A percentile compares a stretch with the other conserved stretches of the same genome.
These are phyloP conservation scores for Lepidurus couesii DNA, from an alignment of 1,140 invertebrate species.

Conservation along the genomic window DNA sequence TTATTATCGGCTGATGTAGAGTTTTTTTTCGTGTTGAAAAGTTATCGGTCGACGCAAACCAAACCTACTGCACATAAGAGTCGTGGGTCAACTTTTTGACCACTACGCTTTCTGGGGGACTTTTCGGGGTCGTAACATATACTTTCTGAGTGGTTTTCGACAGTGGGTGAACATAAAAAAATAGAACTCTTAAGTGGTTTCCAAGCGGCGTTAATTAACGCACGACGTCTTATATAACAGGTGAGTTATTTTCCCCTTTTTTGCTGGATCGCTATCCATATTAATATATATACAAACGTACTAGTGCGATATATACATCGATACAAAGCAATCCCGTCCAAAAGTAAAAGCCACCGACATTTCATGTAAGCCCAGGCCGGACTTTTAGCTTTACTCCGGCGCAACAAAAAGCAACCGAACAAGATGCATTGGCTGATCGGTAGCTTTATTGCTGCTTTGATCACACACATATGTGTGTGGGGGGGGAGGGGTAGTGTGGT, in stretches of 20 bases:
- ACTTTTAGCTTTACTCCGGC: too few species aligned
- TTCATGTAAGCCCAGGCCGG: too few species aligned
- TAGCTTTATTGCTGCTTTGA: too few species aligned
- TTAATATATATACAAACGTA: too few species aligned
- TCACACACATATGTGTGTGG: too few species aligned
- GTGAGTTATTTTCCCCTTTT: neutral
- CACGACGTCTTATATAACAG: neutral
- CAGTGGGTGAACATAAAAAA: neutral
- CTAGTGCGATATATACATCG: too few species aligned
- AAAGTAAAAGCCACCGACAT: too few species aligned
- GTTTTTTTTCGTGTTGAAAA: neutral
- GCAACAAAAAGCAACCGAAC: too few species aligned
- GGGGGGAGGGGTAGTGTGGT: too few species aligned
- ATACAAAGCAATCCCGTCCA: too few species aligned
- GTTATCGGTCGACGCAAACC: neutral
- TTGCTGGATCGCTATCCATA: too few species aligned
- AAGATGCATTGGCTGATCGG: too few species aligned
- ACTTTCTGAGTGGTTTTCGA: neutral
- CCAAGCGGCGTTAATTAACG: neutral
- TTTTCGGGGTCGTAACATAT: neutral
- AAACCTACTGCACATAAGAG: neutral
- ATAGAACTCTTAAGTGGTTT: neutral
- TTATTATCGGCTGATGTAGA: neutral
- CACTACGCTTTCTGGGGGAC: slow-evolving; percentile 1
- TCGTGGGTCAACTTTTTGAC: neutral